Evolutionary conservation across 2,113 vertebrate genomes (phyloP), one percentile per base, ranked within the genome.

Genomic region (Corvus moneduloides): DNA sequence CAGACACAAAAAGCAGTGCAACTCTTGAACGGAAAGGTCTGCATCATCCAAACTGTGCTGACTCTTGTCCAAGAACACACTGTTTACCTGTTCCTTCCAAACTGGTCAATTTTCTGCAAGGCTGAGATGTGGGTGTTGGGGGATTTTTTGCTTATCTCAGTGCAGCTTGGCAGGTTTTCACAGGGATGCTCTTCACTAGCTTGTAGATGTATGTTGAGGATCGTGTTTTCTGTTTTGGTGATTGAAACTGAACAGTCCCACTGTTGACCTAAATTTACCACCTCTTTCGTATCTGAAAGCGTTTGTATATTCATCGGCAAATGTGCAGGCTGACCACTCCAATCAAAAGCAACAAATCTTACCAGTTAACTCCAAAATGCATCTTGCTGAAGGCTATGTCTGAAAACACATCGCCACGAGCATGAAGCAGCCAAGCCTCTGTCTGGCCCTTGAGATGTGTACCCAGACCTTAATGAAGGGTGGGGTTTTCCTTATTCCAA

Each of bases 81-180:
- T 94, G 91, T 93, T 94, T 94, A 97, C 93, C 94, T 92, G 73
- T 54, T 93, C 54, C 49, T 95, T 93, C 85, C 87, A 80, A 89
- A 91, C 0, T 44, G 43, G 90, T 88, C 73, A 2, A 14, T 90
- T 93, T 97, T 89, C 54, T 84, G 58, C 49, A 61, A n/a, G 59
- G 44, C 58, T 2, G 16, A 77, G 37, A 56, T 61, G 51, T 39
- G 55, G 32, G 11, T 33, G 33, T 52, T 30, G 33, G 58, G 58
- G 28, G 8, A 16, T 33, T 46, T 39, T 41, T 54, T 43, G 14
- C n/a, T 95, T 81, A 84, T 83, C 76, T 83, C 41, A 3, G 20
- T 59, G 52, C 54, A 43, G 16, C 41, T 67, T 91, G 61, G 6
- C 54, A 52, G 64, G 23, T 48, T 91, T 95, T 86, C 86, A 58